These are phyloP conservation scores for Phrynocephalus forsythii DNA, from an alignment of 2,797 vertebrate species.

Conservation along the genomic window DNA sequence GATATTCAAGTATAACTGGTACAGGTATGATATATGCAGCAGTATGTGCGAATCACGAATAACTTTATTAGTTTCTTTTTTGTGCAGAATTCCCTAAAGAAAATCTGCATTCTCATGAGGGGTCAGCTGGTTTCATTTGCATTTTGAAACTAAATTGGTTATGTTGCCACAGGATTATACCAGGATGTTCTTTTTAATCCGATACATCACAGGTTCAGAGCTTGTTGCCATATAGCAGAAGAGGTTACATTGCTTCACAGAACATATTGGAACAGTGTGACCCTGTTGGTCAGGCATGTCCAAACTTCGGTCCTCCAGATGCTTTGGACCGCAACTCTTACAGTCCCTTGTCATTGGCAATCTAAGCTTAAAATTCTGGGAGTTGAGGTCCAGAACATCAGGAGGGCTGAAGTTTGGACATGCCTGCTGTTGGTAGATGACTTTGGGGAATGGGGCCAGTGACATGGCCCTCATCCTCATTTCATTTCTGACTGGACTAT, in stretches of 20 bases:
- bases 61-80: constrained; percentile 4
- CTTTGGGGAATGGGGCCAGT: not conserved
- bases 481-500: not conserved
- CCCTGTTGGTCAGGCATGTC: too few relatives aligned
- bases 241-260: not conserved
- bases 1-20: not conserved
- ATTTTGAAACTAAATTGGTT: constrained; percentile 48
- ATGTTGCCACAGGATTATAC: constrained; percentile 30
- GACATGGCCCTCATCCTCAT: not conserved
- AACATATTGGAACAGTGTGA: not conserved
- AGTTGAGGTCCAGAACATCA: too few relatives aligned
- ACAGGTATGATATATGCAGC: constrained; percentile 5
- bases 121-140: constrained; percentile 48
- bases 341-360: too few relatives aligned
- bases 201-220: not conserved
- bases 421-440: not conserved
- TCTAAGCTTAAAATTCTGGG: too few relatives aligned
- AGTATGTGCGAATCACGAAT: constrained; percentile 13
- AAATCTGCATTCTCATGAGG: constrained; percentile 34
- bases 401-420: too few relatives aligned
- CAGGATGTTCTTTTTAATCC: constrained; percentile 16
- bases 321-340: too few relatives aligned
- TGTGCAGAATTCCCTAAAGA: constrained; percentile 34
- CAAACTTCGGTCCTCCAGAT: too few relatives aligned
- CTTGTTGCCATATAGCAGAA: not conserved